Evolutionary conservation across 2,888 invertebrate genomes (phyloP).

Genomic region (Gymnocheta viridis): DNA sequence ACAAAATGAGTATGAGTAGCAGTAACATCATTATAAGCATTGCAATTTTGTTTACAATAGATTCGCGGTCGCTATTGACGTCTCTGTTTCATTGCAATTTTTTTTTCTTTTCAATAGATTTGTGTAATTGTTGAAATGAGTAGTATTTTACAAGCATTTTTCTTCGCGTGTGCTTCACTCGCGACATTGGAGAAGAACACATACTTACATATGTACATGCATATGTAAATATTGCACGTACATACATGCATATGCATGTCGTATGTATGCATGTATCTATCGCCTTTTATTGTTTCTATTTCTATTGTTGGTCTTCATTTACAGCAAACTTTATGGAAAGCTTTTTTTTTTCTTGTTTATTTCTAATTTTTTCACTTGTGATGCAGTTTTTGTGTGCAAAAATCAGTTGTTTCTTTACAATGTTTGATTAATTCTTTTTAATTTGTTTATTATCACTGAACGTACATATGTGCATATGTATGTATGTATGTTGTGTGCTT

Average conservation of each 20-base stretch:
- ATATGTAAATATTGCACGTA: conserved; percentile 7
- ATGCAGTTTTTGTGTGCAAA: conserved; percentile 56
- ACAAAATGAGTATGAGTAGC: conserved; percentile 6
- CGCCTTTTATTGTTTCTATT: conserved; percentile 31
- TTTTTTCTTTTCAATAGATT: conserved; percentile 41
- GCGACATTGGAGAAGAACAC: conserved; percentile 66
- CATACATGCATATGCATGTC: not conserved
- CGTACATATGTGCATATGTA: not conserved
- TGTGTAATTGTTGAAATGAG: conserved; percentile 31
- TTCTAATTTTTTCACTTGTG: conserved; percentile 34
- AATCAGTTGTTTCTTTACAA: conserved; percentile 47
- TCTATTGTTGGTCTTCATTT: conserved; percentile 39
- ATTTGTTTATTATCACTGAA: not conserved
- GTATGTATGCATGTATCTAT: conserved; percentile 4
- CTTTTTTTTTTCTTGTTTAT: conserved; percentile 45
- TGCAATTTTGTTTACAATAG: conserved; percentile 3
- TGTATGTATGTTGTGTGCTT: not conserved
- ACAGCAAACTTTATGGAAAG: conserved; percentile 49
- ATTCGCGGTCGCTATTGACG: conserved; percentile 4
- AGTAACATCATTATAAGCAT: conserved; percentile 15
- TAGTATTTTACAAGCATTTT: conserved; percentile 35
- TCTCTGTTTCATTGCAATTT: conserved; percentile 19
- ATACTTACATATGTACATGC: conserved; percentile 1
- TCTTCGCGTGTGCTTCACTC: conserved; percentile 61
- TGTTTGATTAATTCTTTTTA: too few species aligned